Evolutionary conservation across 2,888 invertebrate genomes (phyloP).

Genomic region (Lordiphosa andalusiaca): DNA sequence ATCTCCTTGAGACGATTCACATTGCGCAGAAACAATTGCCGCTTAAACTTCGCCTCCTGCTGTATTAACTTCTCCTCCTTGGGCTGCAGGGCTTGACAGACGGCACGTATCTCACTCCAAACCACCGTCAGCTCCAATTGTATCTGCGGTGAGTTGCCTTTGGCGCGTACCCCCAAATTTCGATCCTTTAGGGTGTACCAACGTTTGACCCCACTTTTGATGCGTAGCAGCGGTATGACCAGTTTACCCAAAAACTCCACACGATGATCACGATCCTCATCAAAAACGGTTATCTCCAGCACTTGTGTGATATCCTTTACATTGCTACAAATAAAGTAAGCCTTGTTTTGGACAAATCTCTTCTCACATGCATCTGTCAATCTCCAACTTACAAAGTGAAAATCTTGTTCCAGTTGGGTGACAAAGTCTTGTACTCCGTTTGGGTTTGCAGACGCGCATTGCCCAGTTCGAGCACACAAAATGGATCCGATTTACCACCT

Average conservation of each 20-base stretch:
- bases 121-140: conserved; percentile 92
- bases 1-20: conserved; percentile 95
- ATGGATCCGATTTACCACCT: conserved; percentile 99
- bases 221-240: conserved; percentile 91
- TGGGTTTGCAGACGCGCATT: conserved; percentile 98
- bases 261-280: conserved; percentile 98
- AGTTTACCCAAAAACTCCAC: conserved; percentile 98
- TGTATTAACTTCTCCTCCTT: conserved; percentile 97
- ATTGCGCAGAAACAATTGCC: conserved; percentile 95
- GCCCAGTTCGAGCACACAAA: conserved; percentile 96
- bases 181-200: conserved; percentile 99
- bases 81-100: conserved; percentile 95
- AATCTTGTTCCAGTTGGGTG: conserved; percentile 99
- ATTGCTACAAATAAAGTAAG: conserved; percentile 82
- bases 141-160: conserved; percentile 91
- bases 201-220: conserved; percentile 93
- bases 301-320: conserved; percentile 97
- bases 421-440: conserved; percentile 98
- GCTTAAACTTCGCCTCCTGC: conserved; percentile 96
- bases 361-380: no score
- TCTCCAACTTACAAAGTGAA: conserved; percentile 95
- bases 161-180: conserved; percentile 93
- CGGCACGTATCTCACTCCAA: conserved; percentile 96
- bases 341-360: background rate
- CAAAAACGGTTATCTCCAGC: conserved; percentile 96